Conservation (phyloP, 2,888 invertebrate species). For the Papilio gigon region DNA sequence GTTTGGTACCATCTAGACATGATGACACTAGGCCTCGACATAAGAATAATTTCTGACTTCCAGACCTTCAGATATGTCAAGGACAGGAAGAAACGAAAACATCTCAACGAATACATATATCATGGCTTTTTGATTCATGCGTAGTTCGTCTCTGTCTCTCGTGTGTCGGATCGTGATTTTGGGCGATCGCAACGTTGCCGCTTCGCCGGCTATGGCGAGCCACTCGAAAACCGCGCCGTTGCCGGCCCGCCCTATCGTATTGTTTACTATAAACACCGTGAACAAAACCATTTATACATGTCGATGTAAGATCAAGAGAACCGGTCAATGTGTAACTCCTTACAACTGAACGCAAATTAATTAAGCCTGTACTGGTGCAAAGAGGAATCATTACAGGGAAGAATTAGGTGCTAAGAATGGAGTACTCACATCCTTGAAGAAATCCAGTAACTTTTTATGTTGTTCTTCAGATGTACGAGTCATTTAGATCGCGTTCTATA, state of each 20-base stretch:
- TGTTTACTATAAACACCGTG: constrained; percentile 33
- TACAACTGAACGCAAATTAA: not conserved
- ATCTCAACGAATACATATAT: not conserved
- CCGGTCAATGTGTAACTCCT: not conserved
- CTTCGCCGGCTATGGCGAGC: not conserved
- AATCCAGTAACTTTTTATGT: constrained; percentile 2
- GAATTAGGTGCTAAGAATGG: not conserved
- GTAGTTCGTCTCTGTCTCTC: constrained; percentile 4
- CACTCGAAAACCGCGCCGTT: constrained; percentile 29
- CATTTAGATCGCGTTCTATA: not conserved
- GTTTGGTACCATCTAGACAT: not conserved
- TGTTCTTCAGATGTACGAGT: not conserved
- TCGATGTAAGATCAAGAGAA: constrained; percentile 10
- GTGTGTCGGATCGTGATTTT: not conserved
- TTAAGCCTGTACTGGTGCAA: not conserved
- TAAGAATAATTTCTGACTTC: not conserved
- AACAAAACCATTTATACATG: constrained; percentile 27
- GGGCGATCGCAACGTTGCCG: constrained; percentile 20
- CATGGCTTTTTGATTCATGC: constrained; percentile 4
- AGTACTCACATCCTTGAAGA: not conserved
- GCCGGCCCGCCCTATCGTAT: constrained; percentile 21
- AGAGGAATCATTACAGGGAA: not conserved
- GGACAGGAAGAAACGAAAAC: not conserved
- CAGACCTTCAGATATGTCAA: not conserved
- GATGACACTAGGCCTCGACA: not conserved